Evolutionary conservation across 2,797 vertebrate genomes (phyloP).

Genomic region (Limnodromus scolopaceus): DNA sequence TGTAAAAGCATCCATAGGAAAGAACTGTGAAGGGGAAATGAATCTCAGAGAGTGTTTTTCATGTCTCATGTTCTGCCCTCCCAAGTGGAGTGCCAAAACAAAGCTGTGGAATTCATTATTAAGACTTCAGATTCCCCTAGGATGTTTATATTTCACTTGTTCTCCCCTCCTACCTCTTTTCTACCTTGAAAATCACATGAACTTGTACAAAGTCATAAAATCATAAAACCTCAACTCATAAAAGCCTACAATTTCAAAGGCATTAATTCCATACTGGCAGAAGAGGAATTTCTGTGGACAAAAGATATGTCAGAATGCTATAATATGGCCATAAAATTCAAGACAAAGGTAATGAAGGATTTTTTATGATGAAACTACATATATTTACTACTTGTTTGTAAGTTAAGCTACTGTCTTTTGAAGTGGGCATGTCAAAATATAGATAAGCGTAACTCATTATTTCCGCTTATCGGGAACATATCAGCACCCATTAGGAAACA

Average conservation of each 20-base stretch:
- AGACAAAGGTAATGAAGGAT: not conserved
- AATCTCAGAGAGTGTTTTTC: not conserved
- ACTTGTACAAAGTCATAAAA: not conserved
- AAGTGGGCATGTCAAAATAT: not conserved
- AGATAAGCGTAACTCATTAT: not conserved
- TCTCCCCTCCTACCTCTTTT: not conserved
- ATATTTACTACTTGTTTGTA: not conserved
- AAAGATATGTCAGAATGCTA: not conserved
- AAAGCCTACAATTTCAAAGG: not conserved
- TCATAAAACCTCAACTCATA: not conserved
- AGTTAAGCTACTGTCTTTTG: not conserved
- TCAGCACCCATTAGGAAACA: not conserved
- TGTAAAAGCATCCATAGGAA: not conserved
- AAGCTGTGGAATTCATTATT: not conserved
- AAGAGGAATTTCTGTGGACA: not conserved
- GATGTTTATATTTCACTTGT: not conserved
- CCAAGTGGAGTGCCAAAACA: not conserved
- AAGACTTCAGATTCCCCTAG: not conserved
- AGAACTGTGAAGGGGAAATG: not conserved
- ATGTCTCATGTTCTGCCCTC: not conserved
- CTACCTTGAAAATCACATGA: not conserved
- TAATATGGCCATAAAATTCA: not conserved
- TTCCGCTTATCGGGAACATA: not conserved
- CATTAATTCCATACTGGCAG: not conserved
- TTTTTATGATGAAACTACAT: not conserved